Conservation (phyloP, 2,113 vertebrate species). For the Atlantisia rogersi region DNA sequence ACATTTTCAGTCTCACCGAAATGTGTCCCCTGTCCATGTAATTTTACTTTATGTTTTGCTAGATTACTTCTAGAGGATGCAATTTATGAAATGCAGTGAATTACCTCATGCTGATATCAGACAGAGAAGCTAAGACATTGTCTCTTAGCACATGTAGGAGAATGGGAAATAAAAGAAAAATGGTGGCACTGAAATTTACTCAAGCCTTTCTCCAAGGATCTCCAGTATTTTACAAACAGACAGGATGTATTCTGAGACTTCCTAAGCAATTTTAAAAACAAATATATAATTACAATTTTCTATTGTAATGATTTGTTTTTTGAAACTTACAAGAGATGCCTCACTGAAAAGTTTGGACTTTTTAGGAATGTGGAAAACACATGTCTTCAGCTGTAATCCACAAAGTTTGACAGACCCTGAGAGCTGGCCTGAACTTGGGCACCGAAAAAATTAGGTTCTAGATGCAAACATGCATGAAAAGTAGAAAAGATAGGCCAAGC, state of each 20-base stretch:
- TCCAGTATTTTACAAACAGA: not conserved
- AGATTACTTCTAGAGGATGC: not conserved
- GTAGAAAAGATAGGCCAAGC: not conserved
- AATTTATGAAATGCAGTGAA: not conserved
- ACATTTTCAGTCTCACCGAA: not conserved
- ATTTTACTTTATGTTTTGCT: not conserved
- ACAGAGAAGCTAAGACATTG: not conserved
- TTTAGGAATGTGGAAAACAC: not conserved
- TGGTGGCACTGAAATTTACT: not conserved
- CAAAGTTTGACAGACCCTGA: not conserved
- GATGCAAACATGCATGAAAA: not conserved
- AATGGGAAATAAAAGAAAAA: not conserved
- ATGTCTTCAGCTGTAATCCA: not conserved
- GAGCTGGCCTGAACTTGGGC: not conserved
- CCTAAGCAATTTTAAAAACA: not conserved
- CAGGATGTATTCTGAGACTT: not conserved
- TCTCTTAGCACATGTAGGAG: not conserved
- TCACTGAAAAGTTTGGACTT: not conserved
- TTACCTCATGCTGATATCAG: not conserved
- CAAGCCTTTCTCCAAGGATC: not conserved
- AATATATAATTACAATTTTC: not conserved
- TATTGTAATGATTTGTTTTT: not conserved
- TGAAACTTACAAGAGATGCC: not conserved
- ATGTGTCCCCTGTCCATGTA: not conserved
- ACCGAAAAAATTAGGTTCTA: not conserved